phyloP scores from a whole-genome alignment of 2,888 invertebrate genomes.

The Acrocyrtus sp. region DNA sequence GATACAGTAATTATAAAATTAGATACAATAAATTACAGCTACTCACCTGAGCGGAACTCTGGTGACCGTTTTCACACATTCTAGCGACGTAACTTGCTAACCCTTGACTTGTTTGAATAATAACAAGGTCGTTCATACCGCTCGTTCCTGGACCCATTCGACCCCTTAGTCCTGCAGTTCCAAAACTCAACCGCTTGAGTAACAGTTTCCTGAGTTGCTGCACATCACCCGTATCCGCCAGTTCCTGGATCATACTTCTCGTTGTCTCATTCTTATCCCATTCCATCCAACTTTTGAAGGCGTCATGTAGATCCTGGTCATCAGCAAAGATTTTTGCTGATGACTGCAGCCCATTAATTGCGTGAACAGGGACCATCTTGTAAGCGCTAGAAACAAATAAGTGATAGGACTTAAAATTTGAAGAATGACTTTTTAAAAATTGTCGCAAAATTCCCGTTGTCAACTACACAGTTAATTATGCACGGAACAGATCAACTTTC shows the following conservation, averaged over 20 bases:
- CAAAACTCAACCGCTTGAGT: conserved; percentile 79
- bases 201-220: conserved; percentile 29
- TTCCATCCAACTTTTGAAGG: conserved; percentile 33
- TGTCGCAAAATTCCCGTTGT: too few relatives aligned
- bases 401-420: too few relatives aligned
- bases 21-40: conserved; percentile 4
- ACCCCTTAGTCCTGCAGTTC: conserved; percentile 93
- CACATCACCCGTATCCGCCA: conserved; percentile 9
- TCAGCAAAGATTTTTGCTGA: conserved; percentile 22
- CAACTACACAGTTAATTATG: too few relatives aligned
- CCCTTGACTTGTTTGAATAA: conserved; percentile 93
- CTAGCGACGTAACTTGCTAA: conserved; percentile 79
- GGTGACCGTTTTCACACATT: conserved; percentile 69
- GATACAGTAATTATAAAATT: conserved; percentile 39
- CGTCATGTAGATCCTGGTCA: conserved; percentile 18
- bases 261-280: conserved; percentile 35
- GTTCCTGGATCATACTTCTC: conserved; percentile 5
- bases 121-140: conserved; percentile 94
- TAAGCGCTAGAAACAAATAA: too few relatives aligned
- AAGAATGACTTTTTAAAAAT: too few relatives aligned
- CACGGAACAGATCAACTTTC: too few relatives aligned
- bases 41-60: conserved; percentile 77
- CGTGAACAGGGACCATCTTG: conserved; percentile 19
- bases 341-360: not conserved
- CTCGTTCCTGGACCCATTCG: conserved; percentile 93